These are phyloP conservation scores for Plebejus melissa DNA, from an alignment of 2,888 invertebrate genomes.

Conservation along the genomic window DNA sequence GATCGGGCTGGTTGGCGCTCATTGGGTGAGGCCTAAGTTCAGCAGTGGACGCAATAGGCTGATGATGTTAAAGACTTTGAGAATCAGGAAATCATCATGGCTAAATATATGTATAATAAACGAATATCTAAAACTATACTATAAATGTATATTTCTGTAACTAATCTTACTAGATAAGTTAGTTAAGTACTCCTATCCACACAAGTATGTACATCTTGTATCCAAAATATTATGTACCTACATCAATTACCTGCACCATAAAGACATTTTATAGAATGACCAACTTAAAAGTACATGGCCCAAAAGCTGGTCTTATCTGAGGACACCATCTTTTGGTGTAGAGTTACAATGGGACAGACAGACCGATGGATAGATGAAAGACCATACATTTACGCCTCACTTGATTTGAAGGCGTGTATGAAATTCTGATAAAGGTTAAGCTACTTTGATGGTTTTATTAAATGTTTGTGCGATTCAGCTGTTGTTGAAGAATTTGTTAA, in stretches of 20 bases:
- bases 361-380: constrained; percentile 45
- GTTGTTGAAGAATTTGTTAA: background rate
- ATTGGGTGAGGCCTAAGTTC: too few species aligned
- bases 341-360: constrained; percentile 57
- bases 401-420: constrained; percentile 58
- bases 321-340: constrained; percentile 63
- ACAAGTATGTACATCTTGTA: background rate
- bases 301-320: constrained; percentile 57
- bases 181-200: too few species aligned
- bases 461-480: constrained; percentile 4
- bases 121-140: too few species aligned
- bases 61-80: background rate
- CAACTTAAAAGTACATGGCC: constrained; percentile 46
- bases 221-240: background rate
- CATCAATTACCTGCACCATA: constrained; percentile 29
- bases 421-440: constrained; percentile 32
- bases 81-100: too few species aligned
- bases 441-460: constrained; percentile 18
- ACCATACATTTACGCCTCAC: constrained; percentile 49
- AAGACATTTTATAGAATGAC: constrained; percentile 41
- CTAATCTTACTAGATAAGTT: too few species aligned
- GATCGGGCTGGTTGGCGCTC: too few species aligned
- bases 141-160: too few species aligned
- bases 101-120: too few species aligned
- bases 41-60: too few species aligned